Evolutionary conservation across 2,113 vertebrate species (phyloP).

Genomic region (Caretta caretta): DNA sequence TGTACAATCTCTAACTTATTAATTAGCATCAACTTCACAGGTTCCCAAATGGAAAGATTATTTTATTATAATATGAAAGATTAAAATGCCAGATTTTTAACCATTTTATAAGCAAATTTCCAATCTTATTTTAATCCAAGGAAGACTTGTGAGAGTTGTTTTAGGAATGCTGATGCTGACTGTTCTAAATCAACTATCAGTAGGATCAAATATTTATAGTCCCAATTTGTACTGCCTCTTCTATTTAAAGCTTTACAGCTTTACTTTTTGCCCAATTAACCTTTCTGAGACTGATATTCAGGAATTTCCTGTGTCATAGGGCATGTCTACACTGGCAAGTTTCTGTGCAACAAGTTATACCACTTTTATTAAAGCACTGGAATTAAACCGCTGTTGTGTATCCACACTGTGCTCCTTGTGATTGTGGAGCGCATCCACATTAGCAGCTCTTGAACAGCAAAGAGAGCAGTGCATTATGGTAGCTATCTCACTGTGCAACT

Average conservation of each 20-base stretch:
- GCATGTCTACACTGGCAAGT: too few relatives aligned
- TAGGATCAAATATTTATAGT: slow-evolving; percentile 10
- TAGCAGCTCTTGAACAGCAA: too few relatives aligned
- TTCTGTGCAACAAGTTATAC: too few relatives aligned
- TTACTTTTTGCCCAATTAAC: not conserved
- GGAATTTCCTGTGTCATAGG: not conserved
- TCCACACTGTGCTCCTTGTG: too few relatives aligned
- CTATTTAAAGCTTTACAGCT: not conserved
- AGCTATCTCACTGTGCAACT: too few relatives aligned
- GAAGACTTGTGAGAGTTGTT: not conserved
- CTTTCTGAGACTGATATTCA: not conserved
- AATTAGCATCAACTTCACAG: not conserved
- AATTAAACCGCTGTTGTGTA: too few relatives aligned
- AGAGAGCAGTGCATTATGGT: too few relatives aligned
- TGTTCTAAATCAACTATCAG: not conserved
- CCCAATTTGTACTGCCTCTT: not conserved
- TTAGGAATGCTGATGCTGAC: not conserved
- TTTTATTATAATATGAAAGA: not conserved
- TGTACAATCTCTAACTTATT: not conserved
- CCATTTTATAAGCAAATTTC: not conserved
- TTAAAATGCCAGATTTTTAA: not conserved
- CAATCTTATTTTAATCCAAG: not conserved
- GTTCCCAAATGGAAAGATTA: not conserved
- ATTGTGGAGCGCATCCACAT: too few relatives aligned
- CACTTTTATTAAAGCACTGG: too few relatives aligned